These are phyloP conservation scores for Magallana gigas DNA, from an alignment of 1,140 invertebrate species.

Conservation along the genomic window DNA sequence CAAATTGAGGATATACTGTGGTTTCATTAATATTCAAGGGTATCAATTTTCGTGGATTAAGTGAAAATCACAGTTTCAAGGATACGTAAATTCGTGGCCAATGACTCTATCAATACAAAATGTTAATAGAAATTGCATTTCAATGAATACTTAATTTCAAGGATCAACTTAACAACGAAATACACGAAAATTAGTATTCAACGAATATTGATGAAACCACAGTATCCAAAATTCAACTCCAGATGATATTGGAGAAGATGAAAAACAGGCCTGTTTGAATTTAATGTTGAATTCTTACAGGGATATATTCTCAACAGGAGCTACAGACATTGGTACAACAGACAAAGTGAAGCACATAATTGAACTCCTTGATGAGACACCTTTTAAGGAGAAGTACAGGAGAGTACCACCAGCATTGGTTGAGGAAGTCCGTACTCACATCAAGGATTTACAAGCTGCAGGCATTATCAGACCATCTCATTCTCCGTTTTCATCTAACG, in stretches of 20 bases:
- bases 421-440: conserved; percentile 47
- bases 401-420: conserved; percentile 43
- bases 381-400: conserved; percentile 43
- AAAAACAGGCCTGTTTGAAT: background rate
- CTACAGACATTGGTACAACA: conserved; percentile 35
- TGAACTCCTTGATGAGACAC: conserved; percentile 36
- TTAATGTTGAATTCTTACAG: background rate
- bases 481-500: conserved; percentile 32
- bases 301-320: conserved; percentile 38
- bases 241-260: background rate
- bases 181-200: too few species aligned
- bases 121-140: too few species aligned
- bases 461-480: conserved; percentile 45
- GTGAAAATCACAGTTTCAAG: too few species aligned
- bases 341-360: conserved; percentile 43
- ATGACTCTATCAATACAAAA: too few species aligned
- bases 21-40: too few species aligned
- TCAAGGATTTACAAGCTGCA: conserved; percentile 37
- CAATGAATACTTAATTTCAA: too few species aligned
- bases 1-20: background rate
- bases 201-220: too few species aligned
- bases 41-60: too few species aligned
- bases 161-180: too few species aligned
- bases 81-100: too few species aligned
- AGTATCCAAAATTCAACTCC: background rate